A percentile compares a stretch with the other conserved stretches of the same genome.
phyloP scores from a whole-genome alignment of 2,113 vertebrate genomes.

The Lasiurus cinereus region DNA sequence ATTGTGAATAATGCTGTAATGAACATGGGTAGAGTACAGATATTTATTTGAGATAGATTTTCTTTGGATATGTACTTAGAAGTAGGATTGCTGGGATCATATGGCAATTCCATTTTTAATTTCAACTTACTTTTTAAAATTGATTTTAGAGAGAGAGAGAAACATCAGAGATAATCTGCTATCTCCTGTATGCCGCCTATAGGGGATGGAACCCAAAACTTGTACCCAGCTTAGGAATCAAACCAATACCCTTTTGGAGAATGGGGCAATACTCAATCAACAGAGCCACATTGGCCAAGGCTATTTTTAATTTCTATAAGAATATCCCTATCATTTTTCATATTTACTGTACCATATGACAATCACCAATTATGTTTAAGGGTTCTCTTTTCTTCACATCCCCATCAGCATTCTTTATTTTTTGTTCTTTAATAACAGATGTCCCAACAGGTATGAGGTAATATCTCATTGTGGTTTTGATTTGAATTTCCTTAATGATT shows the following conservation, averaged over 20 bases:
- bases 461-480: not conserved
- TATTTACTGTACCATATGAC: not conserved
- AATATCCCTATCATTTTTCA: not conserved
- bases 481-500: not conserved
- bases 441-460: not conserved
- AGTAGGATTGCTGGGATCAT: not conserved
- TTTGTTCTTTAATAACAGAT: not conserved
- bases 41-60: not conserved
- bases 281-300: no score
- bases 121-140: not conserved
- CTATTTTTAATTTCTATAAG: not conserved
- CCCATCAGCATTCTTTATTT: not conserved
- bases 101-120: constrained; percentile 5
- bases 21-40: not conserved
- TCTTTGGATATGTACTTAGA: not conserved
- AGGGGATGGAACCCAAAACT: no score
- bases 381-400: not conserved
- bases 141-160: no score
- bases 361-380: not conserved
- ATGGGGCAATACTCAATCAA: no score
- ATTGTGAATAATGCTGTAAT: not conserved
- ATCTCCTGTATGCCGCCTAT: no score
- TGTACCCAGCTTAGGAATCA: no score
- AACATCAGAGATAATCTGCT: no score
- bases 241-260: no score